A percentile compares a stretch with the other conserved stretches of the same genome.
Evolutionary conservation across 2,888 invertebrate species (phyloP).

Genomic region (Frankliniella intonsa): DNA sequence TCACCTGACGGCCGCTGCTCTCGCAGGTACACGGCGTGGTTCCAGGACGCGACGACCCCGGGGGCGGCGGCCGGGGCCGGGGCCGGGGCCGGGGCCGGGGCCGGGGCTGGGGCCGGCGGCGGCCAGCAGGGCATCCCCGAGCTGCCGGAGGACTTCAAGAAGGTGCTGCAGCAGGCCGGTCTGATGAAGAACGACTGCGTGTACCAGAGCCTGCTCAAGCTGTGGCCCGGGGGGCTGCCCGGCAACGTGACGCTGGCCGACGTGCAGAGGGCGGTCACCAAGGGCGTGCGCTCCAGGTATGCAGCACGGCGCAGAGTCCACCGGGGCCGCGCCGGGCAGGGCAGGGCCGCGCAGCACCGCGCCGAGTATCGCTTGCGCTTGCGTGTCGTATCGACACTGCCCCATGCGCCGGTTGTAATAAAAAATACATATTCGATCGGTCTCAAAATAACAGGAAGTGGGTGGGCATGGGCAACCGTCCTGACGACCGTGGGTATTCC

Average conservation of each 20-base stretch:
- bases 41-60: conserved; percentile 35
- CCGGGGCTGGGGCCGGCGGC: background rate
- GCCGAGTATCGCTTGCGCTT: background rate
- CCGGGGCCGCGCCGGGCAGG: too few relatives aligned
- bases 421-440: too few relatives aligned
- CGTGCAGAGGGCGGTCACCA: conserved; percentile 42
- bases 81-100: too few relatives aligned
- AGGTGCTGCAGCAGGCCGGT: conserved; percentile 34
- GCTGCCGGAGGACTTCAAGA: conserved; percentile 40
- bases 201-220: conserved; percentile 44
- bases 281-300: conserved; percentile 38
- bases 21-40: conserved; percentile 44
- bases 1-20: background rate
- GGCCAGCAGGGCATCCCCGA: conserved; percentile 29
- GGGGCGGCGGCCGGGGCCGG: background rate
- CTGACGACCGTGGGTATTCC: too few relatives aligned
- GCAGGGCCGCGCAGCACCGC: conserved; percentile 30
- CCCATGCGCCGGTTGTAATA: background rate
- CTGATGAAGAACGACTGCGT: conserved; percentile 42
- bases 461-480: too few relatives aligned
- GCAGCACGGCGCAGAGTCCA: conserved; percentile 21
- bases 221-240: conserved; percentile 42
- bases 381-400: background rate
- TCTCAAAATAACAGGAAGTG: too few relatives aligned
- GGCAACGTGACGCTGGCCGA: conserved; percentile 39